Percentiles rank a stretch among this genome's conserved stretches.
These are phyloP conservation scores for Istiophorus platypterus DNA, from an alignment of 2,113 vertebrate genomes.

Conservation along the genomic window DNA sequence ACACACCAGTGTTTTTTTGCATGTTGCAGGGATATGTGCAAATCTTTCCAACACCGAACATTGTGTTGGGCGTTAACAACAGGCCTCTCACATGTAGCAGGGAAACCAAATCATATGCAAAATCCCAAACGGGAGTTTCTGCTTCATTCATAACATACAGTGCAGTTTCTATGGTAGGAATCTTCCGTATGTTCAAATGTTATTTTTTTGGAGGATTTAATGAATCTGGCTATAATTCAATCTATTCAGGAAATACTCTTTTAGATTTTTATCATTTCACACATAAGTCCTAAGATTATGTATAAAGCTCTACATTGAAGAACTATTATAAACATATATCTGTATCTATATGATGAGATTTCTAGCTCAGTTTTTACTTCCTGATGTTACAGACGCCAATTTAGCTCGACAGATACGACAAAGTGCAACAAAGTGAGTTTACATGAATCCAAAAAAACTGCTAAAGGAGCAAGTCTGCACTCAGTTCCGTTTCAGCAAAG, in stretches of 20 bases:
- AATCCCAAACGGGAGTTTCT: not conserved
- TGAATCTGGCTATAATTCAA: not conserved
- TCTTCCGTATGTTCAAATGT: not conserved
- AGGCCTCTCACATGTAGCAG: conserved; percentile 15
- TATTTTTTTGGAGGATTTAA: conserved; percentile 20
- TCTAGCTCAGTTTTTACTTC: not conserved
- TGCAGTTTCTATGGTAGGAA: not conserved
- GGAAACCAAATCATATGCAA: conserved; percentile 6
- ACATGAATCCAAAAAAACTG: not conserved
- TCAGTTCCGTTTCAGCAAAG: conserved; percentile 2
- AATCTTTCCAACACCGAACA: conserved; percentile 47
- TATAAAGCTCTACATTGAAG: conserved; percentile 10
- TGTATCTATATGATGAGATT: not conserved
- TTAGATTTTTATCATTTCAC: not conserved
- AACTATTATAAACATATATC: not conserved
- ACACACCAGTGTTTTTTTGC: conserved; percentile 25
- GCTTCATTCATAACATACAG: not conserved
- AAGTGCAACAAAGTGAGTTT: conserved; percentile 52
- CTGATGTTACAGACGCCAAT: conserved; percentile 11
- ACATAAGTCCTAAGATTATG: not conserved
- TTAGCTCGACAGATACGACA: not conserved
- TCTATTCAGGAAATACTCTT: not conserved
- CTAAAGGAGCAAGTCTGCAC: not conserved
- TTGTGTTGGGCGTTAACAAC: conserved; percentile 30
- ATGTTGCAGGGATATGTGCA: conserved; percentile 60